Conservation (phyloP, 30 jellyfish, hydroid and myxozoan species). For the Turritopsis rubra region DNA sequence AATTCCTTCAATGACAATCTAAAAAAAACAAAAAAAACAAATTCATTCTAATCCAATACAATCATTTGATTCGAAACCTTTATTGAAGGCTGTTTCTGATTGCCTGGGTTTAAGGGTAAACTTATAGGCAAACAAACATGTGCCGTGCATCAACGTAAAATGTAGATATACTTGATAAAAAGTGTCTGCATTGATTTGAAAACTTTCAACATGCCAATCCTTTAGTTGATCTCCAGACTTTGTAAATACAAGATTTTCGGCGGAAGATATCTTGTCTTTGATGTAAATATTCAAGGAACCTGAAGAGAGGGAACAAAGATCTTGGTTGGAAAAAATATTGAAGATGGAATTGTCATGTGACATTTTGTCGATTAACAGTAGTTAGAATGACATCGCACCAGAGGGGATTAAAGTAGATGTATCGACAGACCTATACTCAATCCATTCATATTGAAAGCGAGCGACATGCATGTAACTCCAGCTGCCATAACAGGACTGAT, state of each 20-base stretch:
- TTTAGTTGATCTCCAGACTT: constrained; percentile 53
- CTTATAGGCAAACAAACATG: too few species aligned
- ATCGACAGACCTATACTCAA: constrained; percentile 4
- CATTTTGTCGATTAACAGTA: neutral
- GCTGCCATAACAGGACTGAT: constrained; percentile 32
- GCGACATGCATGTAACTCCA: constrained; percentile 37
- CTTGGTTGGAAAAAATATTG: too few species aligned
- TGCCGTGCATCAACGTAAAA: too few species aligned
- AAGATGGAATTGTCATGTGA: too few species aligned
- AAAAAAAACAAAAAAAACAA: neutral
- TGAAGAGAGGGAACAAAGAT: neutral
- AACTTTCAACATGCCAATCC: constrained; percentile 34
- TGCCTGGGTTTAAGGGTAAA: neutral
- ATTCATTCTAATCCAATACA: too few species aligned
- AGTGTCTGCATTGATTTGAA: neutral
- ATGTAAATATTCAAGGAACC: constrained; percentile 44
- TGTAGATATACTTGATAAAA: constrained; percentile 6
- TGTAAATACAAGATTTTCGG: constrained; percentile 11
- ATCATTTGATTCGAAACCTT: too few species aligned
- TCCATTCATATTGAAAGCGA: constrained; percentile 76
- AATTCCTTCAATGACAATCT: constrained; percentile 9
- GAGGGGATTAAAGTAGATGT: neutral
- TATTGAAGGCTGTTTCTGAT: too few species aligned
- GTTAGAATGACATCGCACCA: neutral
- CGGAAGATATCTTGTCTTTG: constrained; percentile 14